These are phyloP conservation scores for Tyrophagus putrescentiae DNA, from an alignment of 1,140 invertebrate species.

Conservation along the genomic window DNA sequence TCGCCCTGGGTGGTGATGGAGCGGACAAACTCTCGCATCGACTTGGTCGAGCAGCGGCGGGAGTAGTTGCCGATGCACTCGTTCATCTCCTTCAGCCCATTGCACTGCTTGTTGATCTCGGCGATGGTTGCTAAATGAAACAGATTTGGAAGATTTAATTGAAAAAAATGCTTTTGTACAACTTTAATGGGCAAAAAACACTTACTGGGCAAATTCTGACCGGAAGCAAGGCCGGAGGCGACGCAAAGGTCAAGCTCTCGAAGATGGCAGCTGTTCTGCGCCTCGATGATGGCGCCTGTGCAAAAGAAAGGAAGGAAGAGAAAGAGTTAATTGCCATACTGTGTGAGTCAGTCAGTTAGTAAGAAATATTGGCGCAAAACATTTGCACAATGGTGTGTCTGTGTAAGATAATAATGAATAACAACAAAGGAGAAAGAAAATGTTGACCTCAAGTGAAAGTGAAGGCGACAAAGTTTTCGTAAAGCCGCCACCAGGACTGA, in stretches of 20 bases:
- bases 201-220: conserved; percentile 20
- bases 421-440: background rate
- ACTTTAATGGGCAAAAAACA: background rate
- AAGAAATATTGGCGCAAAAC: background rate
- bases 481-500: too few species aligned
- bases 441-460: too few species aligned
- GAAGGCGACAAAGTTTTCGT: too few species aligned
- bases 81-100: conserved; percentile 19
- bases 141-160: background rate
- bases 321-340: background rate
- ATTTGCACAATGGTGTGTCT: background rate
- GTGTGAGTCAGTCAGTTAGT: background rate
- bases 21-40: conserved; percentile 18
- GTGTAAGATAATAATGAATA: background rate
- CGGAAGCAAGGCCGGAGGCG: conserved; percentile 23
- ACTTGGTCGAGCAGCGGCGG: conserved; percentile 18
- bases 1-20: conserved; percentile 9
- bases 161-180: conserved; percentile 10
- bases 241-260: conserved; percentile 25
- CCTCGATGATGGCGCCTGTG: background rate
- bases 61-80: conserved; percentile 20
- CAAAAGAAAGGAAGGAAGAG: background rate
- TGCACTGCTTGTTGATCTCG: conserved; percentile 20
- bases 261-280: conserved; percentile 24
- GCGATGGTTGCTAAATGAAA: conserved; percentile 16